A percentile compares a stretch with the other conserved stretches of the same genome.
Evolutionary conservation across 2,797 vertebrate genomes (phyloP).

Genomic region (Coracias cyanogaster): DNA sequence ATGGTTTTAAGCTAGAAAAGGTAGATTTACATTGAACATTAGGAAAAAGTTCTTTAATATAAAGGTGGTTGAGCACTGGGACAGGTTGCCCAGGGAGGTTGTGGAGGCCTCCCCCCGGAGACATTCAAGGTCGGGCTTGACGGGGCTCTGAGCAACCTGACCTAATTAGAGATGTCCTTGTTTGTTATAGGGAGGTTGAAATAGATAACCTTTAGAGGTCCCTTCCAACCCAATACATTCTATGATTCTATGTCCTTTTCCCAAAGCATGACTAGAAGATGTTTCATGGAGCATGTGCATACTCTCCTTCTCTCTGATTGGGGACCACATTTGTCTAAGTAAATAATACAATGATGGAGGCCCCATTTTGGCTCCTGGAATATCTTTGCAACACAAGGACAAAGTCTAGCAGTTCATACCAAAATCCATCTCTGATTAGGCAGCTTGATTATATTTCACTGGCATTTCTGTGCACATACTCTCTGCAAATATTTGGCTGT

Average conservation of each 20-base stretch:
- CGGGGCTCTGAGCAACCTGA: no score
- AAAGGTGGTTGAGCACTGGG: no score
- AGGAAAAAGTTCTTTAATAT: no score
- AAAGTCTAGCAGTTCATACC: background rate
- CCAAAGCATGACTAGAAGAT: background rate
- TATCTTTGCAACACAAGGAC: background rate
- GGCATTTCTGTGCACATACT: background rate
- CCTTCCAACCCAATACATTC: no score
- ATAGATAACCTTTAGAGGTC: no score
- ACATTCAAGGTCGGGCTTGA: no score
- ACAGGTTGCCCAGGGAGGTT: no score
- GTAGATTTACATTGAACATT: no score
- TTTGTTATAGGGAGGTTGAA: no score
- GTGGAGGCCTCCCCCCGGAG: no score
- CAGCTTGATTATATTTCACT: background rate
- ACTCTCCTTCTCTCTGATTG: background rate
- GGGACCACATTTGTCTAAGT: background rate
- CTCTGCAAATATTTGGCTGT: background rate
- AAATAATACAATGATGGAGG: accelerated
- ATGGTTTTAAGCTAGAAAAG: no score
- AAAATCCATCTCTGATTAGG: background rate
- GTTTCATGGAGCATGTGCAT: accelerated
- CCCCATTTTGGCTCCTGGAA: background rate
- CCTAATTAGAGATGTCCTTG: no score
- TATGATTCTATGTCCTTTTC: background rate